Percentiles rank a stretch among this genome's conserved stretches.
phyloP scores from a whole-genome alignment of 2,888 invertebrate genomes.

The Tetropium fuscum region DNA sequence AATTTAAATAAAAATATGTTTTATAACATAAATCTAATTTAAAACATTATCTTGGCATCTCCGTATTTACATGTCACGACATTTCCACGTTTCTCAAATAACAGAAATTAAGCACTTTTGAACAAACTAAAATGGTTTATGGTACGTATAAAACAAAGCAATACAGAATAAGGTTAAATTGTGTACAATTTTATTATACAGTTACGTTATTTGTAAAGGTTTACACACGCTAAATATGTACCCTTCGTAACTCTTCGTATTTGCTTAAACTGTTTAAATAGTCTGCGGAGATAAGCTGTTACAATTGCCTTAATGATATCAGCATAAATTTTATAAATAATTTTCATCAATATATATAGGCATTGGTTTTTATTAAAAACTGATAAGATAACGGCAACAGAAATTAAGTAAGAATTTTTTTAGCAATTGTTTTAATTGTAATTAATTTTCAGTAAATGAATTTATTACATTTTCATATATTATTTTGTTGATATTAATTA shows the following conservation, averaged over 20 bases:
- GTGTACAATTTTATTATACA: slow-evolving; percentile 38
- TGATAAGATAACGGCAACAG: slow-evolving; percentile 25
- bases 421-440: too few species aligned
- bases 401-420: slow-evolving; percentile 8
- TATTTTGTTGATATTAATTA: too few species aligned
- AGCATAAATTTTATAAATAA: slow-evolving; percentile 40
- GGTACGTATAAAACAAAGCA: slow-evolving; percentile 35
- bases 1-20: too few species aligned
- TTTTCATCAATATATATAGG: slow-evolving; percentile 38
- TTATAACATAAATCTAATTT: background rate
- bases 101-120: slow-evolving; percentile 20
- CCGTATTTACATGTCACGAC: slow-evolving; percentile 3
- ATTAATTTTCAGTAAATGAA: too few species aligned
- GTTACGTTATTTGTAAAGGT: slow-evolving; percentile 46
- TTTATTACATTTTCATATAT: too few species aligned
- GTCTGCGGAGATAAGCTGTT: slow-evolving; percentile 42
- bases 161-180: slow-evolving; percentile 40
- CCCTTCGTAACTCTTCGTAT: slow-evolving; percentile 44
- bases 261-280: slow-evolving; percentile 43
- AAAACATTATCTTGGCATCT: background rate
- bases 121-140: slow-evolving; percentile 21
- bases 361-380: slow-evolving; percentile 21
- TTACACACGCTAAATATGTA: slow-evolving; percentile 42
- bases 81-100: slow-evolving; percentile 21
- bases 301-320: slow-evolving; percentile 41